Conservation (phyloP, 1,140 invertebrate genomes). For the Maniola jurtina region DNA sequence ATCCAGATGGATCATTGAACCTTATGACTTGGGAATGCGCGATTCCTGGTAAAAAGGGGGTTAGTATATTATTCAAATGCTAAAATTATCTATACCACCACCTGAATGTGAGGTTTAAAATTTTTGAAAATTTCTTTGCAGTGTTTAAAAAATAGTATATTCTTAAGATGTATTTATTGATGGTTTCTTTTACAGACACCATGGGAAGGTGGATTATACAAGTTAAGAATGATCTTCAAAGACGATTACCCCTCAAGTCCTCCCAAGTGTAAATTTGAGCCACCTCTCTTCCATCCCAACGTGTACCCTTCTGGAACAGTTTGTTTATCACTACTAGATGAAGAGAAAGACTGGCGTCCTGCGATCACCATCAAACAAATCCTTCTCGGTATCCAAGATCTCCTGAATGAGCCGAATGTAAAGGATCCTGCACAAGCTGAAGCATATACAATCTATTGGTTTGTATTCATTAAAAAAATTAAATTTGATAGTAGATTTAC, state of each 20-base stretch:
- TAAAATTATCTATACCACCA: not conserved
- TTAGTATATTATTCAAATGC: conserved; percentile 59
- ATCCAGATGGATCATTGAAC: conserved; percentile 97
- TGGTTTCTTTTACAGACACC: conserved; percentile 83
- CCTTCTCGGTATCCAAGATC: conserved; percentile 97
- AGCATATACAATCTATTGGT: conserved; percentile 99
- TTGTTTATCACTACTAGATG: conserved; percentile 97
- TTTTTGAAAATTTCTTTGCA: too few relatives aligned
- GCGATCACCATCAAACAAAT: conserved; percentile 99
- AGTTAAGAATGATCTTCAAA: conserved; percentile 99
- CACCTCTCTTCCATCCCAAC: conserved; percentile 99
- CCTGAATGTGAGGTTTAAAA: too few relatives aligned
- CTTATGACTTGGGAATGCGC: conserved; percentile 99
- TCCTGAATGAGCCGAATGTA: conserved; percentile 99
- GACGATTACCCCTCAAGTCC: conserved; percentile 99
- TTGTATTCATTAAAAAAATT: conserved; percentile 31
- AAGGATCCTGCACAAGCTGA: conserved; percentile 99
- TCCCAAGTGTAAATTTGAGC: conserved; percentile 99
- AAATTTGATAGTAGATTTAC: too few relatives aligned
- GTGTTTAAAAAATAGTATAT: too few relatives aligned
- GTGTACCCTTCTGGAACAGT: conserved; percentile 99
- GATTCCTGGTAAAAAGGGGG: conserved; percentile 98
- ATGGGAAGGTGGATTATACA: conserved; percentile 99
- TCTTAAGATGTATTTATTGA: too few relatives aligned
- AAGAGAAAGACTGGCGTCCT: conserved; percentile 99